Evolutionary conservation across 2,888 invertebrate species (phyloP).

Genomic region (Melanostoma mellinum): DNA sequence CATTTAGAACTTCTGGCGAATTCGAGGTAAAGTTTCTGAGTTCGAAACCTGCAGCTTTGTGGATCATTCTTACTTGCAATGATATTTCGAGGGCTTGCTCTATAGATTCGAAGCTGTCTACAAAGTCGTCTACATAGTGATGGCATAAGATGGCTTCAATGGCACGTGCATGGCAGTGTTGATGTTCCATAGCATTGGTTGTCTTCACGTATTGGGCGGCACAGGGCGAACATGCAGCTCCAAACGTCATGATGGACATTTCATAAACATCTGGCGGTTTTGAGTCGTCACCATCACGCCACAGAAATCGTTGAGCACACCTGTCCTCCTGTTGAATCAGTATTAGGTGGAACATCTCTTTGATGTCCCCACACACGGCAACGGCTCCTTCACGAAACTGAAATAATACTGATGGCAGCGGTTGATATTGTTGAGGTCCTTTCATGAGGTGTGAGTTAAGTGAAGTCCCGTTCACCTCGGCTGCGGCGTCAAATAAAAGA

Average conservation of each 20-base stretch:
- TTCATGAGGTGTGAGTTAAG: constrained; percentile 62
- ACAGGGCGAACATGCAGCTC: constrained; percentile 16
- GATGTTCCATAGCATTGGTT: too few species aligned
- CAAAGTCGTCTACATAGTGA: constrained; percentile 61
- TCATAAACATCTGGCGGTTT: constrained; percentile 53
- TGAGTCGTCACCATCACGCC: constrained; percentile 53
- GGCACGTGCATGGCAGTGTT: constrained; percentile 9
- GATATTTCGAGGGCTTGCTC: constrained; percentile 6
- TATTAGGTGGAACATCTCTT: constrained; percentile 53
- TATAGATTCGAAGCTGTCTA: background rate
- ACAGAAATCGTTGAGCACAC: constrained; percentile 35
- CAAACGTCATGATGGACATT: constrained; percentile 71
- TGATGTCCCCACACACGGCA: background rate
- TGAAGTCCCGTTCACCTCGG: constrained; percentile 49
- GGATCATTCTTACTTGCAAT: constrained; percentile 1
- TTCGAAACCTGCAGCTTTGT: constrained; percentile 18
- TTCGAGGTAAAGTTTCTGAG: constrained; percentile 4
- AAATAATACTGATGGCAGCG: constrained; percentile 34
- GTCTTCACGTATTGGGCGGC: constrained; percentile 66
- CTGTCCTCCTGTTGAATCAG: constrained; percentile 39
- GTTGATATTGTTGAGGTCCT: constrained; percentile 55
- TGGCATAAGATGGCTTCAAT: constrained; percentile 41
- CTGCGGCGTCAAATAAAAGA: constrained; percentile 65
- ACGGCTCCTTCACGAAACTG: constrained; percentile 15
- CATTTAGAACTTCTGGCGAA: background rate